Conservation (phyloP, 2,888 invertebrate genomes). For the Seira musarum region DNA sequence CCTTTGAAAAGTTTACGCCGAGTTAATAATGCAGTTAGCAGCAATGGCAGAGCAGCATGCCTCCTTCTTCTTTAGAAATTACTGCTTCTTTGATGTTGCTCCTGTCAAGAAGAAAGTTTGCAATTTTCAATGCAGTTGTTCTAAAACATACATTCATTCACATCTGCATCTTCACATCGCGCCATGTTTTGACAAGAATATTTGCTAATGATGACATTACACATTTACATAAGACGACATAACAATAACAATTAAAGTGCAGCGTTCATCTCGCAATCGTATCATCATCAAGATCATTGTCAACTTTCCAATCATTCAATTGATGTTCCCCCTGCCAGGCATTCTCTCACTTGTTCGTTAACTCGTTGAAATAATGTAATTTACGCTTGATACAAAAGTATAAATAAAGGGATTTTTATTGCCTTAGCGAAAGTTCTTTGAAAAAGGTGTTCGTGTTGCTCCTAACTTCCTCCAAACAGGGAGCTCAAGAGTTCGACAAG, state of each 20-base stretch:
- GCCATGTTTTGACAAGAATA: background rate
- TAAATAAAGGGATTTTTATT: slow-evolving; percentile 7
- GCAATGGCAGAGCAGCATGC: no score
- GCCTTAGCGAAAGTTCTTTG: slow-evolving; percentile 2
- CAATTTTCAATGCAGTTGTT: no score
- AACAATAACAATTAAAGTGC: slow-evolving; percentile 15
- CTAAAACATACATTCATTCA: no score
- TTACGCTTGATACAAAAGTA: background rate
- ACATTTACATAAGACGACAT: slow-evolving; percentile 5
- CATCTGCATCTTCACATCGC: no score
- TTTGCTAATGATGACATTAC: slow-evolving; percentile 1
- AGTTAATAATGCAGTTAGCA: no score
- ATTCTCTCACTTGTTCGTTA: background rate
- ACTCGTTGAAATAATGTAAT: slow-evolving; percentile 14
- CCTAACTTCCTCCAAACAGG: background rate
- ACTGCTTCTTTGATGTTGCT: no score
- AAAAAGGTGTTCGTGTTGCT: background rate
- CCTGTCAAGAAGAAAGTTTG: no score
- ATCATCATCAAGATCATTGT: slow-evolving; percentile 12
- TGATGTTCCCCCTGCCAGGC: background rate
- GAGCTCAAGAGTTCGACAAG: slow-evolving; percentile 1
- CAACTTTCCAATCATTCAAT: slow-evolving; percentile 8
- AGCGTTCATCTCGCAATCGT: background rate
- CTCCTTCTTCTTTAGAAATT: no score
- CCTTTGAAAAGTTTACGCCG: no score